Evolutionary conservation across 2,888 invertebrate genomes (phyloP).

Genomic region (Lepidochitona cinerea): DNA sequence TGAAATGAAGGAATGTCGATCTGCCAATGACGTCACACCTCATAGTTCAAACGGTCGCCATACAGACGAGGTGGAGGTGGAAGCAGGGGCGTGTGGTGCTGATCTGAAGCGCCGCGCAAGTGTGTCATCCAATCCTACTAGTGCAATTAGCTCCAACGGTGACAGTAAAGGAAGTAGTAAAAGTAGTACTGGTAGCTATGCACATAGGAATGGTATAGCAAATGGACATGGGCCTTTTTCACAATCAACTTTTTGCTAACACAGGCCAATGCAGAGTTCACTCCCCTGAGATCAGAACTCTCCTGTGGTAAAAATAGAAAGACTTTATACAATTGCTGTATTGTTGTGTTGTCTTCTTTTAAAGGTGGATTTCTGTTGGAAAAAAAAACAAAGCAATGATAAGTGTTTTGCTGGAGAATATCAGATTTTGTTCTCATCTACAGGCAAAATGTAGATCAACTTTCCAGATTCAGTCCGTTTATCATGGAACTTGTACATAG

Average conservation of each 20-base stretch:
- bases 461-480: too few relatives aligned
- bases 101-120: background rate
- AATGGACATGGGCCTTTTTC: slow-evolving; percentile 56
- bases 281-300: background rate
- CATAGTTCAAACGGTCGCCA: background rate
- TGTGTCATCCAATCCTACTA: slow-evolving; percentile 46
- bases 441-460: too few relatives aligned
- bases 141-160: slow-evolving; percentile 57
- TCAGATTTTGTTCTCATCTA: too few relatives aligned
- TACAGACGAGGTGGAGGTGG: background rate
- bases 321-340: too few relatives aligned
- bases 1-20: background rate
- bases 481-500: too few relatives aligned
- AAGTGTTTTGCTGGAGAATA: too few relatives aligned
- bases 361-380: too few relatives aligned
- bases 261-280: background rate
- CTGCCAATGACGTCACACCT: background rate
- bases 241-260: slow-evolving; percentile 2
- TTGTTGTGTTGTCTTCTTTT: too few relatives aligned
- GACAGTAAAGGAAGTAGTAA: slow-evolving; percentile 64
- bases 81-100: background rate
- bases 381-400: too few relatives aligned
- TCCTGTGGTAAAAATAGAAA: too few relatives aligned
- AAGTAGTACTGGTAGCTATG: slow-evolving; percentile 57
- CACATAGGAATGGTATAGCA: slow-evolving; percentile 61